Percentiles rank a stretch among this genome's conserved stretches.
phyloP scores from a whole-genome alignment of 2,888 invertebrate species.

The Conus canariensis region DNA sequence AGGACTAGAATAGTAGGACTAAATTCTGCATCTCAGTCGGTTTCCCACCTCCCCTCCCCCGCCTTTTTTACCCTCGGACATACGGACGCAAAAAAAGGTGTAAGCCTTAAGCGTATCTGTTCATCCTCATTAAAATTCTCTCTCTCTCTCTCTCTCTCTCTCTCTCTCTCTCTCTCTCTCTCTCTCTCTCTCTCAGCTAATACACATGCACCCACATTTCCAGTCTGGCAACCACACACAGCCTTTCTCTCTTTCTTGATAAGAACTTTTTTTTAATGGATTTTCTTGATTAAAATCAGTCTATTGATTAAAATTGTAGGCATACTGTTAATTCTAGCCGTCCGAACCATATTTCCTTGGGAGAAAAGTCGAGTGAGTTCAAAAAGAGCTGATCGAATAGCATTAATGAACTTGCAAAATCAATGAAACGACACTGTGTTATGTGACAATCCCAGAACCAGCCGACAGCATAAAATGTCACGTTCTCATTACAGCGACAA shows the following conservation, averaged over 20 bases:
- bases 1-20: too few species aligned
- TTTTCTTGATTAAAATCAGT: neutral
- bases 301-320: neutral
- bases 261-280: neutral
- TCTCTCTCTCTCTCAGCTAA: neutral
- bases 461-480: neutral
- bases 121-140: neutral
- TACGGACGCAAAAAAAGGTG: neutral
- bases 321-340: neutral
- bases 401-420: too few species aligned
- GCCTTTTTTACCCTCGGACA: neutral
- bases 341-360: neutral
- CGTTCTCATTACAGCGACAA: neutral
- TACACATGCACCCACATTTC: neutral
- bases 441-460: too few species aligned
- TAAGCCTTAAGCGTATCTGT: too few species aligned
- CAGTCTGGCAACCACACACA: neutral
- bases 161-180: neutral
- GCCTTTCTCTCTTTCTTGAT: neutral
- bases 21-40: too few species aligned
- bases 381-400: too few species aligned
- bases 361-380: too few species aligned
- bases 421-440: too few species aligned
- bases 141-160: neutral
- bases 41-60: too few species aligned